Conservation (phyloP, 1,140 invertebrate species). For the Drosophila ohnishii region DNA sequence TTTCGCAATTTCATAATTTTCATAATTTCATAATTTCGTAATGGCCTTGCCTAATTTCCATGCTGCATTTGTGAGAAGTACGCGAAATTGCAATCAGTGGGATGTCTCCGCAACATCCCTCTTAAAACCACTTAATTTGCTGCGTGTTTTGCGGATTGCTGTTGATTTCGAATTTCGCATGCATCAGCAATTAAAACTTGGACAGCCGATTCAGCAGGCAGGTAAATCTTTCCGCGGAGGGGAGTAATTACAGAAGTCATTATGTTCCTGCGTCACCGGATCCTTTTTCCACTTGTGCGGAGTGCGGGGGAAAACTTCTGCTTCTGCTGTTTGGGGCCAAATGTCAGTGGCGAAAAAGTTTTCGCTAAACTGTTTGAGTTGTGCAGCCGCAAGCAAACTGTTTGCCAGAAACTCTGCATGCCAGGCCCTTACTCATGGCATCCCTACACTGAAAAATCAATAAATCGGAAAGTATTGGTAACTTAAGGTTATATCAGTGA, state of each 20-base stretch:
- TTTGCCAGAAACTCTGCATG: constrained; percentile 63
- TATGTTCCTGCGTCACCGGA: constrained; percentile 53
- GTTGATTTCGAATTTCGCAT: constrained; percentile 52
- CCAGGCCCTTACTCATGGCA: constrained; percentile 20
- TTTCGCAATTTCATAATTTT: constrained; percentile 53
- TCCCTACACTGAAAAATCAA: constrained; percentile 18
- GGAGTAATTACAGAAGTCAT: constrained; percentile 74
- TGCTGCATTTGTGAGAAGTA: constrained; percentile 3
- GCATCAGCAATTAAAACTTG: constrained; percentile 76
- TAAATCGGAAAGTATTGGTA: background rate
- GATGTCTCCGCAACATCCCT: background rate
- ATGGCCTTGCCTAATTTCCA: constrained; percentile 60
- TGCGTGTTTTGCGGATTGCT: constrained; percentile 33
- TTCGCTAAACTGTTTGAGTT: constrained; percentile 65
- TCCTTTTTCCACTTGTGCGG: constrained; percentile 13
- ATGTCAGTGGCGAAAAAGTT: constrained; percentile 65
- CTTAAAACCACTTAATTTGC: constrained; percentile 20
- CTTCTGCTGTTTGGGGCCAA: constrained; percentile 24
- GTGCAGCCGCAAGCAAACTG: constrained; percentile 65
- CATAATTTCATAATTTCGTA: constrained; percentile 77
- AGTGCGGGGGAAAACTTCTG: constrained; percentile 12
- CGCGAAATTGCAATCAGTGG: constrained; percentile 18
- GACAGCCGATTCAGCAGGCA: constrained; percentile 66
- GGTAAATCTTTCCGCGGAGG: constrained; percentile 23
- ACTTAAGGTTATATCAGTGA: background rate